Percentiles rank a stretch among this genome's conserved stretches.
Conservation (phyloP, 2,888 invertebrate species). For the Tenthredo mesomela region DNA sequence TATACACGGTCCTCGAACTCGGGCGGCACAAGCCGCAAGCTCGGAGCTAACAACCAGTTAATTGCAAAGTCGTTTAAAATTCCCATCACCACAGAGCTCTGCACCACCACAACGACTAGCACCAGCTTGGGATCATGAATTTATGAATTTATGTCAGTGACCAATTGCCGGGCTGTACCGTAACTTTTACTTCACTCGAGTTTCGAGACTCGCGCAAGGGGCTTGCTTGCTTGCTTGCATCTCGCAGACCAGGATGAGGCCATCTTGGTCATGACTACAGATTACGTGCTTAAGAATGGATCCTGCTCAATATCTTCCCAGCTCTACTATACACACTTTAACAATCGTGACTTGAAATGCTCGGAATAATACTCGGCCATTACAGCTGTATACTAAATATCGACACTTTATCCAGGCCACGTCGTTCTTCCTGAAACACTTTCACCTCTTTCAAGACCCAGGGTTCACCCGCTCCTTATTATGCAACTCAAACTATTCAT, state of each 20-base stretch:
- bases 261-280: neutral
- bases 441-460: conserved; percentile 28
- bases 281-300: conserved; percentile 13
- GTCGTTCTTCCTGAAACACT: conserved; percentile 32
- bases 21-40: neutral
- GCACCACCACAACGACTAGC: neutral
- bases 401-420: conserved; percentile 15
- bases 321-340: neutral
- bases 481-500: conserved; percentile 5
- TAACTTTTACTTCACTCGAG: conserved; percentile 21
- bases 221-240: neutral
- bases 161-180: conserved; percentile 46
- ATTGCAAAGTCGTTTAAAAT: conserved; percentile 51
- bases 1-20: conserved; percentile 4
- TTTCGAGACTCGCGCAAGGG: neutral
- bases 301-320: neutral
- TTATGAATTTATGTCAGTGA: conserved; percentile 51
- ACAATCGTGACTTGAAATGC: conserved; percentile 40
- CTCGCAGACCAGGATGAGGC: neutral
- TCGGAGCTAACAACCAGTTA: conserved; percentile 48
- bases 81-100: conserved; percentile 40
- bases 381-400: conserved; percentile 35
- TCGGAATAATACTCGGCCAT: conserved; percentile 12
- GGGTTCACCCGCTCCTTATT: conserved; percentile 14
- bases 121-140: conserved; percentile 42